Percentiles rank a stretch among this genome's conserved stretches.
These are phyloP conservation scores for Meteorus colon DNA, from an alignment of 2,888 invertebrate genomes.

Conservation along the genomic window DNA sequence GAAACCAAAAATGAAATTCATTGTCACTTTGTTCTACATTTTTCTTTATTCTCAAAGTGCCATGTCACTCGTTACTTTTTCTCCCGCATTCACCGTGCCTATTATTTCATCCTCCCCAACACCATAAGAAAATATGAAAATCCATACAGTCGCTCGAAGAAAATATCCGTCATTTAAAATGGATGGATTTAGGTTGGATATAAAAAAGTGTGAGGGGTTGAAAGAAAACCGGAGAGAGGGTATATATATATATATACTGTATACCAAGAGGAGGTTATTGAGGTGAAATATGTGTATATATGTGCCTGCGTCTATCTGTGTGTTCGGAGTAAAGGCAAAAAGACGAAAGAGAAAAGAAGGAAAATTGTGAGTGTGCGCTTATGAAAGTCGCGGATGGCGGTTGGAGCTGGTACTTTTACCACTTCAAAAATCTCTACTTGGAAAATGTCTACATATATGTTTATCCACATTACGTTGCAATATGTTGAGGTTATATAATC, in stretches of 20 bases:
- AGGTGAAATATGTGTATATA: neutral
- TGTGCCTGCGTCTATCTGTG: neutral
- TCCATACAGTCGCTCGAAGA: conserved; percentile 68
- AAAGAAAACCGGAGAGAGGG: conserved; percentile 40
- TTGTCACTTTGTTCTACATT: conserved; percentile 12
- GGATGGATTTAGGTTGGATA: conserved; percentile 71
- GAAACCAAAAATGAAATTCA: neutral
- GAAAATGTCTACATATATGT: neutral
- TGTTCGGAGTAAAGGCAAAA: conserved; percentile 20
- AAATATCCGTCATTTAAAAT: conserved; percentile 73
- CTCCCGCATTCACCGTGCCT: neutral
- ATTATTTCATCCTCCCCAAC: conserved; percentile 30
- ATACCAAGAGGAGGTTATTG: conserved; percentile 19
- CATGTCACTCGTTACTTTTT: conserved; percentile 20
- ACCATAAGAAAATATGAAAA: conserved; percentile 65
- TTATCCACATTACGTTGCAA: neutral
- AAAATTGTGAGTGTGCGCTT: conserved; percentile 51
- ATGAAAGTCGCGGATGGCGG: conserved; percentile 57
- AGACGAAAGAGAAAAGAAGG: conserved; percentile 26
- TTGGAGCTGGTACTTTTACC: conserved; percentile 45
- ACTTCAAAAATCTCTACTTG: conserved; percentile 32
- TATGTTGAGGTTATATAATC: conserved; percentile 11
- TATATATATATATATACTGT: conserved; percentile 27
- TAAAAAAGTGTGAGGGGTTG: conserved; percentile 65
- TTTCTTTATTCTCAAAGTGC: conserved; percentile 32